phyloP scores from a whole-genome alignment of 2,797 vertebrate species.

The Coranthus polyacanthus region DNA sequence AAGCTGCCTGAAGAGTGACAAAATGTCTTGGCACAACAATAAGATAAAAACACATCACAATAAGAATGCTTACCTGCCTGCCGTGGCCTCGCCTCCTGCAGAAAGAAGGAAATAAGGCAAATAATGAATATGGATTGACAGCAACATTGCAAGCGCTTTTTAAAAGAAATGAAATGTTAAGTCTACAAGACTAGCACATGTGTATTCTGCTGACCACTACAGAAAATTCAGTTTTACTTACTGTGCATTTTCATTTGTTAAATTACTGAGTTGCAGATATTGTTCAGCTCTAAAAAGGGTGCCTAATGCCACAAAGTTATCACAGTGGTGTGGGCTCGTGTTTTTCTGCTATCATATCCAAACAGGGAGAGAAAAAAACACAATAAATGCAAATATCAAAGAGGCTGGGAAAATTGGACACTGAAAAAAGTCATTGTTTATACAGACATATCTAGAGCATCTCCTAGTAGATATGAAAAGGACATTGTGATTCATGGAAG shows the following conservation, averaged over 20 bases:
- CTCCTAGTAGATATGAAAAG: slow-evolving; percentile 47
- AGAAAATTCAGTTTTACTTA: slow-evolving; percentile 72
- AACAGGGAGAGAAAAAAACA: slow-evolving; percentile 45
- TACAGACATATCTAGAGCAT: slow-evolving; percentile 50
- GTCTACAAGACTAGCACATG: slow-evolving; percentile 30
- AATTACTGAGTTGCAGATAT: slow-evolving; percentile 66
- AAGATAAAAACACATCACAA: slow-evolving; percentile 50
- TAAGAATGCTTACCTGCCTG: slow-evolving; percentile 76
- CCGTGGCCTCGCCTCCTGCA: slow-evolving; percentile 75
- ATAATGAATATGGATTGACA: slow-evolving; percentile 67
- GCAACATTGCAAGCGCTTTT: slow-evolving; percentile 53
- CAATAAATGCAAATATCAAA: slow-evolving; percentile 65
- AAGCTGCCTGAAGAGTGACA: slow-evolving; percentile 51
- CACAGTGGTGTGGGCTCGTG: slow-evolving; percentile 36
- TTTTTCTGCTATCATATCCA: slow-evolving; percentile 57
- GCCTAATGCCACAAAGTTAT: slow-evolving; percentile 64
- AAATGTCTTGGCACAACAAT: slow-evolving; percentile 53
- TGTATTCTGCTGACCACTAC: slow-evolving; percentile 73
- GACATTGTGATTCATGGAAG: slow-evolving; percentile 43
- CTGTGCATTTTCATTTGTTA: slow-evolving; percentile 69
- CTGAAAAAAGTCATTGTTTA: slow-evolving; percentile 41
- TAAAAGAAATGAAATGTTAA: slow-evolving; percentile 55
- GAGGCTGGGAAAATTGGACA: slow-evolving; percentile 39
- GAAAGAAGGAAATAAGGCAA: slow-evolving; percentile 55
- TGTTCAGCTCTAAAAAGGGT: slow-evolving; percentile 50